Percentiles rank a stretch among this genome's conserved stretches.
phyloP scores from a whole-genome alignment of 2,888 invertebrate species.

The Argyresthia albistria region DNA sequence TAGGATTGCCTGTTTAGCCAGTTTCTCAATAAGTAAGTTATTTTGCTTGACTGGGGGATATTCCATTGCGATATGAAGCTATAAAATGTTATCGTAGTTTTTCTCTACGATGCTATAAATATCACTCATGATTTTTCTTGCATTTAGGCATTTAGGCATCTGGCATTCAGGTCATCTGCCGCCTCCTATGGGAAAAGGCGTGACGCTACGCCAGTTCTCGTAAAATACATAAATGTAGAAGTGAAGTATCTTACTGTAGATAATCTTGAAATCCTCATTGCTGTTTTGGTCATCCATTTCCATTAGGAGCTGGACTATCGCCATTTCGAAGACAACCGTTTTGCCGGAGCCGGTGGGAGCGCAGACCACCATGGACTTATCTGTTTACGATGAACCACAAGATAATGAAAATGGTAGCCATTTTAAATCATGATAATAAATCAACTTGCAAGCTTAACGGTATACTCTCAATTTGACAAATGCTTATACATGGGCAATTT shows the following conservation, averaged over 20 bases:
- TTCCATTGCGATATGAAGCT: too few species aligned
- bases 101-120: too few species aligned
- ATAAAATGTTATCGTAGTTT: too few species aligned
- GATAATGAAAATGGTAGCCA: neutral
- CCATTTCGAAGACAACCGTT: slow-evolving; percentile 87
- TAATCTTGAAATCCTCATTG: slow-evolving; percentile 74
- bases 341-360: slow-evolving; percentile 90
- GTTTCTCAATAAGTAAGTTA: too few species aligned
- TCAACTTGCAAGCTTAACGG: neutral
- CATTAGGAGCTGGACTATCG: slow-evolving; percentile 78
- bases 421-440: neutral
- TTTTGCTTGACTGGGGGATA: too few species aligned
- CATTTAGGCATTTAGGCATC: too few species aligned
- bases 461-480: neutral
- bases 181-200: too few species aligned
- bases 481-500: too few species aligned
- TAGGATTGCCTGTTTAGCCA: too few species aligned
- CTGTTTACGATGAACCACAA: slow-evolving; percentile 34
- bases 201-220: too few species aligned
- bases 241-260: slow-evolving; percentile 70
- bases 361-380: slow-evolving; percentile 80
- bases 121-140: too few species aligned
- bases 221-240: neutral
- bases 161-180: too few species aligned
- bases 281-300: slow-evolving; percentile 50